Percentiles rank a stretch among this genome's conserved stretches.
Conservation (phyloP, 2,797 vertebrate species). For the Todus mexicanus region DNA sequence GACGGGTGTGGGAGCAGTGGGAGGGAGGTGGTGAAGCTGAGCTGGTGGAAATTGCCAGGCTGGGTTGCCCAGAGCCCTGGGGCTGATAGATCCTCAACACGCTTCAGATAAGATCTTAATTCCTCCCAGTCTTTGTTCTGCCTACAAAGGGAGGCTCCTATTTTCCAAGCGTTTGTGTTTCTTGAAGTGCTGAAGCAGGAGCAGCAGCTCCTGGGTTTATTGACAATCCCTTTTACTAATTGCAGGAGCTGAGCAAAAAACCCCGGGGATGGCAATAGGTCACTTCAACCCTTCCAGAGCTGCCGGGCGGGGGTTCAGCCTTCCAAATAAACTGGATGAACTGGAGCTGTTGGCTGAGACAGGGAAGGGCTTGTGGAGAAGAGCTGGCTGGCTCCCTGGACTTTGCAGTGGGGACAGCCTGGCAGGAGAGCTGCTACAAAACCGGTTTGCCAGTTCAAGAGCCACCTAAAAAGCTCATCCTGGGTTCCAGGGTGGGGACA, state of each 20-base stretch:
- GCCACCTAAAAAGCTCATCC: not conserved
- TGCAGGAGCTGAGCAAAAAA: not conserved
- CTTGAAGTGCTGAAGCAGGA: not conserved
- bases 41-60: not conserved
- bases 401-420: not conserved
- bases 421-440: not conserved
- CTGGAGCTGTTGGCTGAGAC: not conserved
- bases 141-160: not conserved
- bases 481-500: not conserved
- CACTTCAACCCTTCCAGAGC: not conserved
- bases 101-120: not conserved
- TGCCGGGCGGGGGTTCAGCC: not conserved
- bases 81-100: not conserved
- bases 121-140: slow-evolving; percentile 2
- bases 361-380: not conserved
- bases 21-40: not conserved
- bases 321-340: not conserved
- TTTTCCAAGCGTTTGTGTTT: not conserved
- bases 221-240: not conserved
- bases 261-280: not conserved
- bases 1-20: not conserved
- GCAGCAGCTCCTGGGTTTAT: not conserved
- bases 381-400: not conserved
- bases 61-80: not conserved
- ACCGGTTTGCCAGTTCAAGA: not conserved